Conservation (phyloP, 2,797 vertebrate species). For the Telmatherina bonti region DNA sequence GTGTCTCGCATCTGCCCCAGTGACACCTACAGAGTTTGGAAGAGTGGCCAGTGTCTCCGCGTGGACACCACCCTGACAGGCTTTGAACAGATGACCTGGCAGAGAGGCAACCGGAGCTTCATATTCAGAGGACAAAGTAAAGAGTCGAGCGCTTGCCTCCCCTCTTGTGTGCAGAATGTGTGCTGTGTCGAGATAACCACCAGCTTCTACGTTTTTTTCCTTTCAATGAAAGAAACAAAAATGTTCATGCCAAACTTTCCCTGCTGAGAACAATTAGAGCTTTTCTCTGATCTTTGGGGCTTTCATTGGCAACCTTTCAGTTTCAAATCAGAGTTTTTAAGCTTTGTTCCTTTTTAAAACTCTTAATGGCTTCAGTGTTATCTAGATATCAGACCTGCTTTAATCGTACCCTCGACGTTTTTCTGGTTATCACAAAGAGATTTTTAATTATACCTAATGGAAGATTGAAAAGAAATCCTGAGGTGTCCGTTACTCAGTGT, state of each 20-base stretch:
- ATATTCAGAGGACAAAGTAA: slow-evolving; percentile 96
- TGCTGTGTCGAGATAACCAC: neutral
- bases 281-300: neutral
- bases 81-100: slow-evolving; percentile 99
- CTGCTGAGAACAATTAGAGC: neutral
- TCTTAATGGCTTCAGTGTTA: too few species aligned
- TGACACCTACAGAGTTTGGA: slow-evolving; percentile 98
- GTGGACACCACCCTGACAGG: slow-evolving; percentile 97
- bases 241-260: neutral
- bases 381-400: neutral
- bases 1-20: slow-evolving; percentile 98
- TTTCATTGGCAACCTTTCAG: neutral
- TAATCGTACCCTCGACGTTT: neutral
- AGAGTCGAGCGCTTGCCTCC: slow-evolving; percentile 17
- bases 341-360: too few species aligned
- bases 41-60: slow-evolving; percentile 95
- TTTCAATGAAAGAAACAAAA: neutral
- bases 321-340: neutral
- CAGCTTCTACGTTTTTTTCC: neutral
- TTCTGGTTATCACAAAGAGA: neutral
- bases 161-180: neutral
- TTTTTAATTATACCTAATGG: too few species aligned
- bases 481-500: too few species aligned
- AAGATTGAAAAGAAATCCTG: too few species aligned
- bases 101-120: slow-evolving; percentile 96